Conservation (phyloP, 2,113 vertebrate species). For the Pseudorasbora parva region DNA sequence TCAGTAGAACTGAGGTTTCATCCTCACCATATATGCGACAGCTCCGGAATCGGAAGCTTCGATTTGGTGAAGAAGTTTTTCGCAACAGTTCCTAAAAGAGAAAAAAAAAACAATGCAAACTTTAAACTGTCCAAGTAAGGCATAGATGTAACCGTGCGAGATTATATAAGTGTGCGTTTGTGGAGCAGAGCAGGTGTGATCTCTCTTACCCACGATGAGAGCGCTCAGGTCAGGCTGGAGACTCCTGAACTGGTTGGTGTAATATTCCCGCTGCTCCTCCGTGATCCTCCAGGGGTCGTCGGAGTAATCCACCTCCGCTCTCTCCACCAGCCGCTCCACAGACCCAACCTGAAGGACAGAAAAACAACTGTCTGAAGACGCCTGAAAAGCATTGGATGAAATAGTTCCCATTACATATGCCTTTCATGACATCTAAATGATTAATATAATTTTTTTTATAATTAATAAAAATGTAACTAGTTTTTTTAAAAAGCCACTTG, state of each 20-base stretch:
- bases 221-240: constrained; percentile 89
- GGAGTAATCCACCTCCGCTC: constrained; percentile 70
- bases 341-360: constrained; percentile 74
- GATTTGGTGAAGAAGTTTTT: constrained; percentile 99
- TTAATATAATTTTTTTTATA: not conserved
- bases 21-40: constrained; percentile 95
- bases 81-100: constrained; percentile 84
- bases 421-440: not conserved
- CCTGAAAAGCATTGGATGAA: not conserved
- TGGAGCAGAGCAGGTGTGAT: not conserved
- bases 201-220: constrained; percentile 86
- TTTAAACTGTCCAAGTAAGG: not conserved
- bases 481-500: not conserved
- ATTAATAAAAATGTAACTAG: no score
- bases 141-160: no score
- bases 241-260: constrained; percentile 89
- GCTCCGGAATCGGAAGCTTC: constrained; percentile 93
- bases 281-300: constrained; percentile 98
- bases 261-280: constrained; percentile 93
- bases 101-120: not conserved
- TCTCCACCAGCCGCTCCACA: constrained; percentile 79
- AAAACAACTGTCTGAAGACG: not conserved
- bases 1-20: not conserved
- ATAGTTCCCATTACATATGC: not conserved
- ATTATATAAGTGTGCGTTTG: not conserved